phyloP scores from a whole-genome alignment of 2,113 vertebrate species.

The Oreochromis niloticus region DNA sequence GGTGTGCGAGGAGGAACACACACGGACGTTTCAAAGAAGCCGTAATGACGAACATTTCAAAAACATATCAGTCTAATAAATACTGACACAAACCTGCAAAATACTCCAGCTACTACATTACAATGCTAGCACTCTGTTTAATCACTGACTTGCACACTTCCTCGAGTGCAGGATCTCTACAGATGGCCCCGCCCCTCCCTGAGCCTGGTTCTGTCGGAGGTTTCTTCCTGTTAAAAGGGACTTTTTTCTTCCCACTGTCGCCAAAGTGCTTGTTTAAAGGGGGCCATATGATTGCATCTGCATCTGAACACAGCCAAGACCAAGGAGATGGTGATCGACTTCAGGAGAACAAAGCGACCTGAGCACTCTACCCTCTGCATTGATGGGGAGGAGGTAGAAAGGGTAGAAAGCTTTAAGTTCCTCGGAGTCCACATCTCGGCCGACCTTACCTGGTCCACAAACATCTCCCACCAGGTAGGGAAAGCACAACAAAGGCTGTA shows the following conservation, averaged over 20 bases:
- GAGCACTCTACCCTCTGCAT: no score
- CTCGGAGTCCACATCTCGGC: no score
- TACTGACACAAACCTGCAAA: background rate
- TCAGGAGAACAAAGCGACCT: no score
- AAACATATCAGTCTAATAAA: background rate
- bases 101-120: background rate
- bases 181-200: background rate
- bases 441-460: no score
- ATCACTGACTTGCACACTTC: no score
- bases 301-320: no score
- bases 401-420: no score
- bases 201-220: background rate
- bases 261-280: background rate
- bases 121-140: background rate
- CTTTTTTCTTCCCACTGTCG: background rate
- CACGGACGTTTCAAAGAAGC: background rate
- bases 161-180: background rate
- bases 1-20: background rate
- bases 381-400: no score
- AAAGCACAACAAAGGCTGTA: no score
- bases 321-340: no score
- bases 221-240: background rate
- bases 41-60: background rate
- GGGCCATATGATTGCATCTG: no score
- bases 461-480: no score